phyloP scores from a whole-genome alignment of 2,888 invertebrate species.

The Drosophila neotestacea region DNA sequence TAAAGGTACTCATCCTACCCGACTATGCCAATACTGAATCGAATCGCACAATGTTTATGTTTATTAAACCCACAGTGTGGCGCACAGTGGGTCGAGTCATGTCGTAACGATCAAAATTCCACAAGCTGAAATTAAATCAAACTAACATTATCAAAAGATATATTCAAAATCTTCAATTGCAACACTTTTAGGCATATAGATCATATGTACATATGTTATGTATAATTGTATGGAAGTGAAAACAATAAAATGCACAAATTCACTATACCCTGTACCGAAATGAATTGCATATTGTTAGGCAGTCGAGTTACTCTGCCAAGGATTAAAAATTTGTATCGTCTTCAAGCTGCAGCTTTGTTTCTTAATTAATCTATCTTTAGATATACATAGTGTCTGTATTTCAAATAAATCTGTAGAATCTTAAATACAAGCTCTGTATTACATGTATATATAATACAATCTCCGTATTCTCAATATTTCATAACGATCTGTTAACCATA shows the following conservation, averaged over 20 bases:
- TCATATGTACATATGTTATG: background rate
- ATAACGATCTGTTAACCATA: background rate
- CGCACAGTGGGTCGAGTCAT: constrained; percentile 46
- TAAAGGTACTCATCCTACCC: constrained; percentile 5
- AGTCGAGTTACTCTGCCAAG: background rate
- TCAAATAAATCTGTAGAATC: too few species aligned
- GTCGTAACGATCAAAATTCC: background rate
- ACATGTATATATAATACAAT: background rate
- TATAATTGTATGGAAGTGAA: background rate
- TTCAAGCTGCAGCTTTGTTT: too few species aligned
- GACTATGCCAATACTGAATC: constrained; percentile 15
- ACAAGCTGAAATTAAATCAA: constrained; percentile 32
- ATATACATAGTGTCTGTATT: too few species aligned
- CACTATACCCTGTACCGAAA: constrained; percentile 5
- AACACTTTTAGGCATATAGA: constrained; percentile 11
- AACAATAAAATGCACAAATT: background rate
- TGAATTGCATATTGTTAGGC: background rate
- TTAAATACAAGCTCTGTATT: background rate
- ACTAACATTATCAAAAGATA: constrained; percentile 5
- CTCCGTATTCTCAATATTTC: background rate
- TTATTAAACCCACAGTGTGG: constrained; percentile 6
- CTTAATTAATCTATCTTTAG: too few species aligned
- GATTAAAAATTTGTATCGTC: too few species aligned
- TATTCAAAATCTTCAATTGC: constrained; percentile 37
- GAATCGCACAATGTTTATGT: constrained; percentile 17